Percentiles rank a stretch among this genome's conserved stretches.
phyloP scores from a whole-genome alignment of 2,797 vertebrate species.

The Danio tinwini region DNA sequence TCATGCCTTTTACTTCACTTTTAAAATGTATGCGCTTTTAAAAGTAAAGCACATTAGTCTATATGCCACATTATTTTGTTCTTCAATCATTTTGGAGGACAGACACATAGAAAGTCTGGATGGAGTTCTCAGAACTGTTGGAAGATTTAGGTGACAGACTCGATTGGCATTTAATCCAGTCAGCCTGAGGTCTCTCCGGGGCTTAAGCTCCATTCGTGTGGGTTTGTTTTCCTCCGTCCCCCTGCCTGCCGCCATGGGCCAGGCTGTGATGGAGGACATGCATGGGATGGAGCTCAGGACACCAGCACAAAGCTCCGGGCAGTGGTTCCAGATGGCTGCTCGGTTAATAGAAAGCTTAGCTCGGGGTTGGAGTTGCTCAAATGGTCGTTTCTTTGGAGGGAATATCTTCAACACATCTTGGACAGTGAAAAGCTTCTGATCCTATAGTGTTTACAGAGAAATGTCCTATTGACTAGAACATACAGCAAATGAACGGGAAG shows the following conservation, averaged over 20 bases:
- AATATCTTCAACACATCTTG: slow-evolving; percentile 8
- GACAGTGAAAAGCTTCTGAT: slow-evolving; percentile 36
- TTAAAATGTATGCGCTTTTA: no score
- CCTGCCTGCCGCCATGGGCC: slow-evolving; percentile 15
- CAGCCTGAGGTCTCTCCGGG: slow-evolving; percentile 36
- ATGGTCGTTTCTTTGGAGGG: slow-evolving; percentile 28
- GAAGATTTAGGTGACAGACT: slow-evolving; percentile 55
- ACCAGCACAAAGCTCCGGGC: slow-evolving; percentile 25
- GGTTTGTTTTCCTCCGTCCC: slow-evolving; percentile 25
- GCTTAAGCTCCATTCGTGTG: slow-evolving; percentile 43
- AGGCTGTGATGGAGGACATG: slow-evolving; percentile 27
- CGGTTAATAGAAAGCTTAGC: slow-evolving; percentile 45
- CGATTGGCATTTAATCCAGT: slow-evolving; percentile 57
- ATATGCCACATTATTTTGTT: not conserved
- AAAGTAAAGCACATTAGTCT: no score
- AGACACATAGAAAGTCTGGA: slow-evolving; percentile 31
- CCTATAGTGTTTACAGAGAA: slow-evolving; percentile 34
- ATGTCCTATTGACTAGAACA: slow-evolving; percentile 11
- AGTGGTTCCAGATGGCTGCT: slow-evolving; percentile 37
- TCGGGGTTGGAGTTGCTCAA: slow-evolving; percentile 53
- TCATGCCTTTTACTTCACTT: no score
- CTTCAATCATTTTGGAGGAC: slow-evolving; percentile 21
- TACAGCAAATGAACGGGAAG: slow-evolving; percentile 14
- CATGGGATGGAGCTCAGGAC: slow-evolving; percentile 27
- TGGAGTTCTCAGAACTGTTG: slow-evolving; percentile 33